Evolutionary conservation across 2,113 vertebrate species (phyloP), one percentile per base, ranked within the genome.

Genomic region (Cyrtonyx montezumae): DNA sequence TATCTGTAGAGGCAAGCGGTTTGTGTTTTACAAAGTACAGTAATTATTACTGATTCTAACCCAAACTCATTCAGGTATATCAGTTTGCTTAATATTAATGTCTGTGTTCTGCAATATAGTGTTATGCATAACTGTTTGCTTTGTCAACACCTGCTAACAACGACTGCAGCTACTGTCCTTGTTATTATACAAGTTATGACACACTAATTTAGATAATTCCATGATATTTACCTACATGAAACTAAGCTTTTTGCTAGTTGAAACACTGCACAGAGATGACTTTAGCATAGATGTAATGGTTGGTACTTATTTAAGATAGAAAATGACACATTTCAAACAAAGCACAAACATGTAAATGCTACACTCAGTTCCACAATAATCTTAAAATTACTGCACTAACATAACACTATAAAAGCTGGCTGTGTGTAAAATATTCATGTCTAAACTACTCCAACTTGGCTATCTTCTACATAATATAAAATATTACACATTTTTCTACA

Each of bases 281-380:
- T 74, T 83, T 5, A 86, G 59, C 21, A 40, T 25, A 1, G 8
- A 82, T 28, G 37, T 26, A 76, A 83, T 3, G 11, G 32, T 46
- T 40, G 17, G 3, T 42, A 8, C 40, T 42, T 28, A 49, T 83
- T 25, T 51, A 40, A 46, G 34, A 12, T 18, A 68, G 21, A 16
- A 2, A 6, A 15, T 25, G 28, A 51, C 1, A 6, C 45, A 26
- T 77, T 70, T 26, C 28, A n/a, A 74, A 0, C 1, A 1, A 78
- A 70, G 15, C 53, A 19, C 12, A 76, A 66, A 32, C 55, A 73
- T 4, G 4, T 84, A 59, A 75, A 46, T 25, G 6, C 18, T 77
- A 46, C 9, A 62, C 8, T 73, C 43, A 77, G 66, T 94, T 74
- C 36, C 51, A 75, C 46, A 48, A 10, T 66, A 45, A 78, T 49